These are phyloP conservation scores for Dolichopus griseipennis DNA, from an alignment of 2,888 invertebrate species.

Conservation along the genomic window DNA sequence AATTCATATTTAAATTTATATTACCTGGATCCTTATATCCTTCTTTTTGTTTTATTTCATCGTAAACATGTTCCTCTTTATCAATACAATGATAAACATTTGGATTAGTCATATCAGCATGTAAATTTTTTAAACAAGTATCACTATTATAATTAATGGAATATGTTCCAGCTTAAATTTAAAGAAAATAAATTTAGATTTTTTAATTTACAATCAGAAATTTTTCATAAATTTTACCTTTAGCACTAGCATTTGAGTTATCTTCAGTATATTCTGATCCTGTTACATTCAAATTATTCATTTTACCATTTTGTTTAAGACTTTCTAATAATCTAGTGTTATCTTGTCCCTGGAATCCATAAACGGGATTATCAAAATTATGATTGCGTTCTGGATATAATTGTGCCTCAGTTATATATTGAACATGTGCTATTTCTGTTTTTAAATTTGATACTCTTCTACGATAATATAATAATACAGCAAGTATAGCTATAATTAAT, in stretches of 20 bases:
- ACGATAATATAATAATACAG: constrained; percentile 67
- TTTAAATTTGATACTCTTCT: constrained; percentile 72
- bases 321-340: constrained; percentile 43
- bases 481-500: constrained; percentile 52
- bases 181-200: constrained; percentile 7
- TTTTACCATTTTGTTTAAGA: constrained; percentile 31
- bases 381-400: constrained; percentile 40
- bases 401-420: constrained; percentile 73
- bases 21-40: constrained; percentile 54
- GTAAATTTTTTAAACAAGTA: constrained; percentile 65
- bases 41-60: constrained; percentile 80
- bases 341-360: constrained; percentile 63
- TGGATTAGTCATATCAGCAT: constrained; percentile 79
- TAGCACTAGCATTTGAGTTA: constrained; percentile 46
- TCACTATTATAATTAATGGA: constrained; percentile 55
- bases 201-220: background rate
- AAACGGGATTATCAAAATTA: constrained; percentile 89
- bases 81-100: constrained; percentile 72
- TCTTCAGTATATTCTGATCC: constrained; percentile 35
- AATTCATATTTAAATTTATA: constrained; percentile 26
- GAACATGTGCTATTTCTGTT: constrained; percentile 75
- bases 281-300: constrained; percentile 39
- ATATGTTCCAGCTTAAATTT: constrained; percentile 44
- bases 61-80: constrained; percentile 75
- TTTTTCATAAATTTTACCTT: constrained; percentile 33